Evolutionary conservation across 2,888 invertebrate genomes (phyloP).

Genomic region (Synanthedon vespiformis): DNA sequence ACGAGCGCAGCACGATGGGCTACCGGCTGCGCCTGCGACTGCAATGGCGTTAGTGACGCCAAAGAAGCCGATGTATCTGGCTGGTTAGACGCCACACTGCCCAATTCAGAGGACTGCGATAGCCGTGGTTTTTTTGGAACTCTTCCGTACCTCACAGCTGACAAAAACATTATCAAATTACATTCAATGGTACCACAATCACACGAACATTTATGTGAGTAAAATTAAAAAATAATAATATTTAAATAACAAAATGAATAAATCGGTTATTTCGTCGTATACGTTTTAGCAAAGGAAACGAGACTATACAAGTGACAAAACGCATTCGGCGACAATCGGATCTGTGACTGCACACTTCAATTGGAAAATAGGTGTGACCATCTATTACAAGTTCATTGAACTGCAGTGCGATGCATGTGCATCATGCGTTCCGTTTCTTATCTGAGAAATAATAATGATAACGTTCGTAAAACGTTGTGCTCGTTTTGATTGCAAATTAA

Average conservation of each 20-base stretch:
- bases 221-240: too few relatives aligned
- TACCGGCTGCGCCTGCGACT: constrained; percentile 24
- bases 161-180: background rate
- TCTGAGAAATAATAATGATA: background rate
- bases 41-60: background rate
- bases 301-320: constrained; percentile 24
- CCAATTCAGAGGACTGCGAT: constrained; percentile 34
- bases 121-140: constrained; percentile 94
- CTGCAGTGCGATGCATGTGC: constrained; percentile 3
- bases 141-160: constrained; percentile 96
- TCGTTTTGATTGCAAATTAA: too few relatives aligned
- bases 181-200: too few relatives aligned
- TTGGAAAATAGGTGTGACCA: constrained; percentile 36
- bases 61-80: background rate
- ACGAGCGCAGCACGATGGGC: constrained; percentile 10
- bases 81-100: background rate
- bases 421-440: background rate
- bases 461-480: background rate
- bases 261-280: background rate
- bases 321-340: constrained; percentile 7
- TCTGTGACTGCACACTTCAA: constrained; percentile 29
- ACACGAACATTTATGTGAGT: too few relatives aligned
- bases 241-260: background rate
- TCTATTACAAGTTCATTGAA: constrained; percentile 19
- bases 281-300: constrained; percentile 1